Evolutionary conservation across 2,797 vertebrate species (phyloP).

Genomic region (Sebastes kiyomatsui): DNA sequence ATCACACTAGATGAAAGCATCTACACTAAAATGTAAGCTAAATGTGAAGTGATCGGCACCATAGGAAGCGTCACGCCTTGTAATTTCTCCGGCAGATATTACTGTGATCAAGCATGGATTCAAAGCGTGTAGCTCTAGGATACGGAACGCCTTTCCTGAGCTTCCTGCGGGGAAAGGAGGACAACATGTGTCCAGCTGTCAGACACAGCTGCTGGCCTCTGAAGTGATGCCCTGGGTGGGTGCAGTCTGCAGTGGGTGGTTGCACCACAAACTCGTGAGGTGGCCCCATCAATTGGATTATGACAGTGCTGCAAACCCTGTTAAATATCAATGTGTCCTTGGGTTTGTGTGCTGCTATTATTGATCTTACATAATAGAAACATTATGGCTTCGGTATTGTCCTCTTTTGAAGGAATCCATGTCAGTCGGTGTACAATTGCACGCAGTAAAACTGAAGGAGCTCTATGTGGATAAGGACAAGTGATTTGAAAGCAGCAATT

Average conservation of each 20-base stretch:
- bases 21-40: conserved; percentile 22
- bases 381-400: conserved; percentile 13
- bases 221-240: conserved; percentile 57
- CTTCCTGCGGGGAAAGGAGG: conserved; percentile 50
- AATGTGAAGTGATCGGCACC: conserved; percentile 46
- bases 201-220: conserved; percentile 67
- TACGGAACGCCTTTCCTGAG: conserved; percentile 34
- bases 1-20: conserved; percentile 20
- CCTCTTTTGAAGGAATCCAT: conserved; percentile 26
- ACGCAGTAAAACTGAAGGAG: neutral
- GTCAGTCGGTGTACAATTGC: conserved; percentile 32
- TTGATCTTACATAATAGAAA: conserved; percentile 41
- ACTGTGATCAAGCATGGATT: conserved; percentile 68
- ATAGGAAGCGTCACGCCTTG: conserved; percentile 27
- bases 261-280: conserved; percentile 50
- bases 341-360: conserved; percentile 20
- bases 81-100: conserved; percentile 30
- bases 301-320: conserved; percentile 32
- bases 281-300: conserved; percentile 54
- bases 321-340: conserved; percentile 53
- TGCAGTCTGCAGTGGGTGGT: conserved; percentile 48
- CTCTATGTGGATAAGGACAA: neutral
- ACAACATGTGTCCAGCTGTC: conserved; percentile 77
- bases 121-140: conserved; percentile 67
- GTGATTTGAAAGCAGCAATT: conserved; percentile 37